phyloP scores from a whole-genome alignment of 2,888 invertebrate species.

The Tiliacea citrago region DNA sequence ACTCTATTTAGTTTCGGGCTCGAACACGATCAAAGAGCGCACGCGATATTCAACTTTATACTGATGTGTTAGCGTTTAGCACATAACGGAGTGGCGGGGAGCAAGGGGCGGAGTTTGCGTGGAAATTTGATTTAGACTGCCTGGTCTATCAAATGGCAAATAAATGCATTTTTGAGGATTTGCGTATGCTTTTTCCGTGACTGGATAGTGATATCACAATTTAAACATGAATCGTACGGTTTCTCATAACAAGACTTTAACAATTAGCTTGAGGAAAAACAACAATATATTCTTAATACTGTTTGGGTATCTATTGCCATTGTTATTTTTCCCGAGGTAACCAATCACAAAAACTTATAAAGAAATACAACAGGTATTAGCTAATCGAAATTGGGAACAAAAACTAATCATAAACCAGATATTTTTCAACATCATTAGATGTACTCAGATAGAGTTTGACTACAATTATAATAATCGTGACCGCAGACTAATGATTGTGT shows the following conservation, averaged over 20 bases:
- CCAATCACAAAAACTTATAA: constrained; percentile 16
- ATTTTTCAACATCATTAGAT: constrained; percentile 44
- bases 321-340: neutral
- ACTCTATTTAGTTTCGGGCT: no score
- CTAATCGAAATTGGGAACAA: constrained; percentile 13
- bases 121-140: no score
- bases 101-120: no score
- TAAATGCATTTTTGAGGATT: neutral
- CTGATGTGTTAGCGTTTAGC: no score
- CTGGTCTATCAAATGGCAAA: neutral
- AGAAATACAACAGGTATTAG: constrained; percentile 11
- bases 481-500: constrained; percentile 34
- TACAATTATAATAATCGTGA: constrained; percentile 46
- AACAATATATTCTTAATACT: neutral
- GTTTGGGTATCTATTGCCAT: neutral
- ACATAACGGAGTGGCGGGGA: no score
- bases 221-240: neutral
- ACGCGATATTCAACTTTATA: no score
- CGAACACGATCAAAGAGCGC: no score
- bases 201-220: neutral
- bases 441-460: constrained; percentile 14
- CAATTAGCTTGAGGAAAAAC: neutral
- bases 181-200: neutral
- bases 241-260: no score
- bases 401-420: constrained; percentile 22